These are phyloP conservation scores for Myripristis jacobus DNA, from an alignment of 2,797 vertebrate genomes.

Conservation along the genomic window DNA sequence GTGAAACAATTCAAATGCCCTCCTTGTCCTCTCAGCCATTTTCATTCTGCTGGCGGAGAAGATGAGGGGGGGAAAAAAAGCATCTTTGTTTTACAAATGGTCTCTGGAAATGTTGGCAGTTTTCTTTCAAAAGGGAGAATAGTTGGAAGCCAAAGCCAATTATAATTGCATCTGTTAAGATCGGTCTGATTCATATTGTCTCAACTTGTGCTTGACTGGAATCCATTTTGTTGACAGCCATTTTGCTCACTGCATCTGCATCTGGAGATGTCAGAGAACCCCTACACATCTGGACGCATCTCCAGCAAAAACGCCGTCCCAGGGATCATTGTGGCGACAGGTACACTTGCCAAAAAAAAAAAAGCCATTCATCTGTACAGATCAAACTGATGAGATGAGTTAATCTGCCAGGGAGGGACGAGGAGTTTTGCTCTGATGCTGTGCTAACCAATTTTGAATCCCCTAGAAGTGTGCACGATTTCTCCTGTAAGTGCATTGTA, in stretches of 20 bases:
- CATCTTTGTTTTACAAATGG: slow-evolving; percentile 73
- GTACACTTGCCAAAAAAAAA: slow-evolving; percentile 74
- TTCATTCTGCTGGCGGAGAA: slow-evolving; percentile 50
- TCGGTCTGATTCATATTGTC: slow-evolving; percentile 60
- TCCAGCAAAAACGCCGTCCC: slow-evolving; percentile 94
- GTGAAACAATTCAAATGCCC: slow-evolving; percentile 77
- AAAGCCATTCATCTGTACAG: background rate
- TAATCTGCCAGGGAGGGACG: slow-evolving; percentile 8
- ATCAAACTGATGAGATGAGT: slow-evolving; percentile 29
- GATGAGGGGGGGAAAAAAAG: slow-evolving; percentile 56
- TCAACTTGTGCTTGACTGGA: slow-evolving; percentile 50
- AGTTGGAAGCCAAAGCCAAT: slow-evolving; percentile 64
- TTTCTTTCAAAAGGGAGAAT: slow-evolving; percentile 60
- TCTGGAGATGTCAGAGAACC: slow-evolving; percentile 95
- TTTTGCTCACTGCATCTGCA: slow-evolving; percentile 96
- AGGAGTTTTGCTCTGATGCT: slow-evolving; percentile 1
- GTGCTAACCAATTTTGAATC: slow-evolving; percentile 2
- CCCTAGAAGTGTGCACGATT: slow-evolving; percentile 19
- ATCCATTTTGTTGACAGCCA: slow-evolving; percentile 84
- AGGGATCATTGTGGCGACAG: slow-evolving; percentile 94
- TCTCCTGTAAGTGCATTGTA: slow-evolving; percentile 41
- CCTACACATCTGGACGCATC: slow-evolving; percentile 94
- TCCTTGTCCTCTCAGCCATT: slow-evolving; percentile 74
- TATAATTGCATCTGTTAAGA: slow-evolving; percentile 61
- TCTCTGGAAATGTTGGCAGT: slow-evolving; percentile 68